Evolutionary conservation across 2,113 vertebrate genomes (phyloP), one percentile per base, ranked within the genome.

Genomic region (Urocitellus parryii): DNA sequence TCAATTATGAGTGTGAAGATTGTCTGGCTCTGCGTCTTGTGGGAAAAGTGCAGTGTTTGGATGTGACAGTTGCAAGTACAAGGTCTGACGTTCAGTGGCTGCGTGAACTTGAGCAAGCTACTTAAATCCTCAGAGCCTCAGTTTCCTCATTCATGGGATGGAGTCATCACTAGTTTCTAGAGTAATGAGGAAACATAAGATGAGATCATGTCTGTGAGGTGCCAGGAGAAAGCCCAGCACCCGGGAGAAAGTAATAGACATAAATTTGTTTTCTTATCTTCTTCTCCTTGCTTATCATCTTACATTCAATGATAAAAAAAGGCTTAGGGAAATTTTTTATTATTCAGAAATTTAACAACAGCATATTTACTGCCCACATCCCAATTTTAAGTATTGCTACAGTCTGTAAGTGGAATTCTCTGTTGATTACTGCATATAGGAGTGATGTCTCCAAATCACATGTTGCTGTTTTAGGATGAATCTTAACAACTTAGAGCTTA

Each of bases 351-450:
- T 51, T n/a, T 29, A 93, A 91, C 61, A 63, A 63, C 24, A 42
- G 37, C 80, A 42, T 16, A 74, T 29, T 37, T 34, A 18, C 25
- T 65, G 13, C 10, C n/a, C 14, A 53, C 89, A 76, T 42, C 17
- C 11, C 70, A 53, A 37, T 27, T 51, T 90, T 39, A 51, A 7
- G 32, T 73, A 42, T 42, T 74, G 4, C n/a, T 88, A 63, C 11
- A 73, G 32, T 16, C 34, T 1, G 6, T 9, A 32, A 80, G 32
- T 32, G 68, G 58, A 80, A 22, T 63, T 68, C 25, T 56, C 22
- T 72, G n/a, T 34, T 95, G 53, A 79, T 51, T 95, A 92, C 74
- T 61, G 24, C 73, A 37, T 17, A 61, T 70, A 92, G 1, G 10
- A 92, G 34, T 20, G 39, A 42, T 29, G 1, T n/a, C 27, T 51